Evolutionary conservation across 2,888 invertebrate species (phyloP), one percentile per base, ranked within the genome.

Genomic region (Drosophila bunnanda): DNA sequence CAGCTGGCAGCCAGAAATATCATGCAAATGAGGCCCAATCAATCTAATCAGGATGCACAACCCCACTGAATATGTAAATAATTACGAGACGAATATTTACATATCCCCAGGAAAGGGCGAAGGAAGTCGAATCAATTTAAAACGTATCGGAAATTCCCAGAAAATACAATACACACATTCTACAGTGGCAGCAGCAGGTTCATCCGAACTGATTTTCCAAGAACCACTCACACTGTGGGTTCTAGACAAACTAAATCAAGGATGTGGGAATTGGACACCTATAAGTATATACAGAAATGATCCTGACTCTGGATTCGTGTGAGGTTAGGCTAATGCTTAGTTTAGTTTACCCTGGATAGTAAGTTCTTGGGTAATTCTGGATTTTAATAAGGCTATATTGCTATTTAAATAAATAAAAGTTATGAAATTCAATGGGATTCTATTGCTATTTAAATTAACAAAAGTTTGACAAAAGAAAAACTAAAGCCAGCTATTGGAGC

Each of bases 21-120:
- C 46, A 68, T 67, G 68, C 70, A 58, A 70, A 68, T 68, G 70
- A 69, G 57, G 30, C 50, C 39, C 69, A 67, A 67, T 67, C 68
- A 68, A 67, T 67, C 68, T 55, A 55, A 55, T 56, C 56, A 67
- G 48, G 56, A 67, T 55, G 68, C 57, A 68, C 59, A 70, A 36
- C 59, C 72, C 46, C 53, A 62, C 48, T 44, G 68, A 68, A 68
- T 67, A 48, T 55, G 67, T 68, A 67, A 67, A 67, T 65, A 65
- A 65, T 65, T 65, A 64, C 50, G 50, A 50, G 41, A 10, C 41
- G 64, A 41, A 28, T 66, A 67, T 66, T 55, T 68, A 48, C 56
- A 67, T 56, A 68, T 48, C 15, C 34, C 66, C 34, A 25, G 22
- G 20, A 36, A 20, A 64, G 64, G 64, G 44, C 25, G 25, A 9